These are phyloP conservation scores for Aplysina aerophoba DNA, from an alignment of 37 sponge, comb jelly and placozoan species.

Conservation along the genomic window DNA sequence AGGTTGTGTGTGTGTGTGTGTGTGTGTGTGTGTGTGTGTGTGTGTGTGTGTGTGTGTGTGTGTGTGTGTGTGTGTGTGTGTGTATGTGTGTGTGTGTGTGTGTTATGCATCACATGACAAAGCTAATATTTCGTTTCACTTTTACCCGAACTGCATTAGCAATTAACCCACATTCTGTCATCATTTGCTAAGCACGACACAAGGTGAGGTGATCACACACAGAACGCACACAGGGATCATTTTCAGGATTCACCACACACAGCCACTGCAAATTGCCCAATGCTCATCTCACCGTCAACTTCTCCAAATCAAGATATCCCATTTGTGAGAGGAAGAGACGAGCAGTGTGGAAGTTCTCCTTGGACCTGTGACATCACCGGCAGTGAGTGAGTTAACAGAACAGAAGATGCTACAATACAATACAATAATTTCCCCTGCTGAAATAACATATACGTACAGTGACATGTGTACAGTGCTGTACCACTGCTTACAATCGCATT, in stretches of 20 bases:
- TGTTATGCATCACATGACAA: not conserved
- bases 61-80: constrained; percentile 24
- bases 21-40: constrained; percentile 16
- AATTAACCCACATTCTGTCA: not conserved
- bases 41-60: constrained; percentile 40
- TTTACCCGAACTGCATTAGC: not conserved
- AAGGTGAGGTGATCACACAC: too few relatives aligned
- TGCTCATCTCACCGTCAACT: constrained; percentile 41
- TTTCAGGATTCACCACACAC: not conserved
- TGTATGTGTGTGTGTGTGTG: constrained; percentile 12
- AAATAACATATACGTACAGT: too few relatives aligned
- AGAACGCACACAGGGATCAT: not conserved
- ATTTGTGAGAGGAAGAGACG: constrained; percentile 73
- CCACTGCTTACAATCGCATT: too few relatives aligned
- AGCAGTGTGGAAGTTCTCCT: constrained; percentile 57
- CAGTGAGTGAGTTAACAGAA: too few relatives aligned
- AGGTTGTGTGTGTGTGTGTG: not conserved
- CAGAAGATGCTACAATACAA: too few relatives aligned
- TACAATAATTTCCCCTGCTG: too few relatives aligned
- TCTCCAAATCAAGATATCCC: constrained; percentile 60
- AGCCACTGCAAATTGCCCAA: not conserved
- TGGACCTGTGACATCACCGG: constrained; percentile 29
- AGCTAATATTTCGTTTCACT: not conserved
- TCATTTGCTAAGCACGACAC: not conserved
- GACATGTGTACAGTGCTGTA: too few relatives aligned